Conservation (phyloP, 2,797 vertebrate species). For the Aulostomus chinensis region DNA sequence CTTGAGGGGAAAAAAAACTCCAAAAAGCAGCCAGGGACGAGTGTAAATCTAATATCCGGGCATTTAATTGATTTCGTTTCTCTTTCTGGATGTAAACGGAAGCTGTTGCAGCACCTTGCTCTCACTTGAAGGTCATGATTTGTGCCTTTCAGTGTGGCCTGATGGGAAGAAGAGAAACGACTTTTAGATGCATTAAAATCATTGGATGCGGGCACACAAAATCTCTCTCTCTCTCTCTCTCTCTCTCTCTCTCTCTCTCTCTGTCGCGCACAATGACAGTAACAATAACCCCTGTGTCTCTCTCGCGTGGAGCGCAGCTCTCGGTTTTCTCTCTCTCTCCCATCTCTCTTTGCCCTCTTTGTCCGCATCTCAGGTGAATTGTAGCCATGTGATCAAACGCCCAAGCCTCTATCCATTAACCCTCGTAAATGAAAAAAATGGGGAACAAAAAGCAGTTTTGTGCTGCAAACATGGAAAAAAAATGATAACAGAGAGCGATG, state of each 20-base stretch:
- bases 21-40: too few relatives aligned
- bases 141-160: conserved; percentile 33
- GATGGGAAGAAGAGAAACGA: conserved; percentile 51
- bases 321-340: conserved; percentile 62
- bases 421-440: conserved; percentile 83
- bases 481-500: conserved; percentile 84
- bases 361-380: conserved; percentile 87
- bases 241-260: too few relatives aligned
- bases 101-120: conserved; percentile 12
- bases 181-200: too few relatives aligned
- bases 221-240: too few relatives aligned
- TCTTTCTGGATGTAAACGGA: too few relatives aligned
- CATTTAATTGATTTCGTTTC: background rate
- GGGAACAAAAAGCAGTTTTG: conserved; percentile 88
- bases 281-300: conserved; percentile 83
- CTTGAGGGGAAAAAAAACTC: too few relatives aligned
- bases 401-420: conserved; percentile 84
- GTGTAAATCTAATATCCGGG: too few relatives aligned
- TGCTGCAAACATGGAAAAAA: conserved; percentile 83
- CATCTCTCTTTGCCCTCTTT: conserved; percentile 84
- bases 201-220: too few relatives aligned
- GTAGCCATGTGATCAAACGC: conserved; percentile 87
- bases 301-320: too few relatives aligned
- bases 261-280: conserved; percentile 55
- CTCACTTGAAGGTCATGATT: conserved; percentile 19